phyloP scores from a whole-genome alignment of 2,797 vertebrate species.

The Oreochromis grahami region DNA sequence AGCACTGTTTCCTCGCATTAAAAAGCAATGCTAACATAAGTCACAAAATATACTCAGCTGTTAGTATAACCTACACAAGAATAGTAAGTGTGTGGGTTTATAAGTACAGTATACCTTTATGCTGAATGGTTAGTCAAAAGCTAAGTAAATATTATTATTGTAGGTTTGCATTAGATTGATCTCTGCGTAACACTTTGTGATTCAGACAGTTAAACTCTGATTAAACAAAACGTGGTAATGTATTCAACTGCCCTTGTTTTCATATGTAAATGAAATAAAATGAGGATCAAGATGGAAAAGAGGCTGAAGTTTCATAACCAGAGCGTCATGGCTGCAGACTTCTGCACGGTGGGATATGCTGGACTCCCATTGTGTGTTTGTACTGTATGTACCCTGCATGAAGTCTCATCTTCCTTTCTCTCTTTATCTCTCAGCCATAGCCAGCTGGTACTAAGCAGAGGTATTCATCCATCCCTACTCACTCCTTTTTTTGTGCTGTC shows the following conservation, averaged over 20 bases:
- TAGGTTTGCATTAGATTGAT: not conserved
- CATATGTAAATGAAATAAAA: not conserved
- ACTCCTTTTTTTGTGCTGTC: slow-evolving; percentile 32
- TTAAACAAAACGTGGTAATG: accelerated
- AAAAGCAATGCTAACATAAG: not conserved
- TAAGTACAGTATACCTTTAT: not conserved
- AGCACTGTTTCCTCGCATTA: not conserved
- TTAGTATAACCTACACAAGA: not conserved
- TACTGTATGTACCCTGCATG: slow-evolving; percentile 2
- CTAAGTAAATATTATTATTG: not conserved
- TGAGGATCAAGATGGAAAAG: not conserved
- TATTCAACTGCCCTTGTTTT: not conserved
- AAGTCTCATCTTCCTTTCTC: slow-evolving; percentile 26
- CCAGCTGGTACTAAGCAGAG: slow-evolving; percentile 55
- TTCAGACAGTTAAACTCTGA: not conserved
- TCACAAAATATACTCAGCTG: not conserved
- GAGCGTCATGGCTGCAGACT: slow-evolving; percentile 26
- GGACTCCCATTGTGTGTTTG: slow-evolving; percentile 5
- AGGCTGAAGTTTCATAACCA: slow-evolving; percentile 35
- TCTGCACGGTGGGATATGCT: not conserved
- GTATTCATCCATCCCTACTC: slow-evolving; percentile 56
- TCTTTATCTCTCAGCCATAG: slow-evolving; percentile 28
- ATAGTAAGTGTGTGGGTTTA: not conserved
- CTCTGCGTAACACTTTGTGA: not conserved
- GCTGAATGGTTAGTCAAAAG: not conserved